Evolutionary conservation across 2,888 invertebrate species (phyloP), one percentile per base, ranked within the genome.

Genomic region (Cheilosia urbana): DNA sequence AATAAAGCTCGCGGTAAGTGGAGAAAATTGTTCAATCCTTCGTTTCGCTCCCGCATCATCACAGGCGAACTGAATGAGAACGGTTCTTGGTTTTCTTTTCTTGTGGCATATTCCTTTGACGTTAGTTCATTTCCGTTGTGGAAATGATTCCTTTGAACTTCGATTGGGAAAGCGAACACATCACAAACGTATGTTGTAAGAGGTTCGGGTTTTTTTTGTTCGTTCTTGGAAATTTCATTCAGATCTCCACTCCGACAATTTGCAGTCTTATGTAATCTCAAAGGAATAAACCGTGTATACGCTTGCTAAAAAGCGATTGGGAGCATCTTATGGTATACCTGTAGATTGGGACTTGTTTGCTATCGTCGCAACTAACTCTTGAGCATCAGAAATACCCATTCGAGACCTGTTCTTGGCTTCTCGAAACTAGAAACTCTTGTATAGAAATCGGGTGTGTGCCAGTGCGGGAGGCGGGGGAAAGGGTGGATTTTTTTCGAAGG

Each of bases 61-160:
- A 19, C 17, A 47, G 17, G 17, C 17, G 17, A 47, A 47, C 47
- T 19, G 17, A 13, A 37, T 37, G 13, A 37, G 30, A 58, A 45
- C 49, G 69, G 40, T 68, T 73, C 27, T 71, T 51, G 34, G 24
- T 60, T 40, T 69, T 30, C 53, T 79, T 65, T 79, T 73, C 58
- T 72, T 77, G 83, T 84, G 76, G 80, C 72, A 75, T 87, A 83
- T 80, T 87, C 83, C 87, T 87, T 87, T 87, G 87, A 77, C 83
- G 83, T 87, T 83, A 87, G 83, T 87, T 87, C 87, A 87, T 87
- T 87, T 87, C 87, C 87, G 87, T 80, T 87, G 80, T 87, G 87
- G 83, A 87, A 87, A 87, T 87, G 87, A 87, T 87, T 87, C 87
- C 87, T 87, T 87, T 87, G 87, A 87, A 87, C 87, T 87, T 87